Evolutionary conservation across 2,888 invertebrate species (phyloP).

Genomic region (Acleris sparsana): DNA sequence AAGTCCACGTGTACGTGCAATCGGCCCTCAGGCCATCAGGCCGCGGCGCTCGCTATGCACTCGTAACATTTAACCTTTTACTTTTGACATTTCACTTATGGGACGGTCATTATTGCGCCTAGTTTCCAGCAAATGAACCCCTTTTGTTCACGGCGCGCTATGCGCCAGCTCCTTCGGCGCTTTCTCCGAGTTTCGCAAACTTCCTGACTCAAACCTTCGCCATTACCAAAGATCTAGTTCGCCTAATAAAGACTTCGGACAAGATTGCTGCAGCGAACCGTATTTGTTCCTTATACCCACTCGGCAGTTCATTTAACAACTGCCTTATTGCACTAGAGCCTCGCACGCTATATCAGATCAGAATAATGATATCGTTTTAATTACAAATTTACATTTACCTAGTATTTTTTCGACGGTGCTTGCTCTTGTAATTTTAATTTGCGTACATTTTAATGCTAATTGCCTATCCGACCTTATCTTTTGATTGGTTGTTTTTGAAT

Average conservation of each 20-base stretch:
- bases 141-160: conserved; percentile 71
- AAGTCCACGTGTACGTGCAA: conserved; percentile 12
- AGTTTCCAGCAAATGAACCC: conserved; percentile 74
- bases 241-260: conserved; percentile 62
- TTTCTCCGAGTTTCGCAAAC: conserved; percentile 73
- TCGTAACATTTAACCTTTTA: conserved; percentile 76
- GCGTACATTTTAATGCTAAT: conserved; percentile 20
- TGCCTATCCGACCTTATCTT: conserved; percentile 17
- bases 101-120: conserved; percentile 72
- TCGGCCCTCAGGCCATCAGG: conserved; percentile 16
- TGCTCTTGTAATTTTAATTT: conserved; percentile 22
- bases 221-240: conserved; percentile 66
- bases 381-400: conserved; percentile 22
- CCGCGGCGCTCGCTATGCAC: conserved; percentile 50
- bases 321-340: conserved; percentile 16
- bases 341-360: conserved; percentile 9
- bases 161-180: conserved; percentile 65
- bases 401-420: conserved; percentile 20
- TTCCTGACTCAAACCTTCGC: conserved; percentile 68
- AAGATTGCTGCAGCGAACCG: conserved; percentile 58
- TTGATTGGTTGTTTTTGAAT: conserved; percentile 21
- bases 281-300: conserved; percentile 50
- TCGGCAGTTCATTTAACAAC: conserved; percentile 23
- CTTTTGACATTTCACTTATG: conserved; percentile 76
- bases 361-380: conserved; percentile 12